phyloP scores from a whole-genome alignment of 2,888 invertebrate genomes.

The Galeruca laticollis region DNA sequence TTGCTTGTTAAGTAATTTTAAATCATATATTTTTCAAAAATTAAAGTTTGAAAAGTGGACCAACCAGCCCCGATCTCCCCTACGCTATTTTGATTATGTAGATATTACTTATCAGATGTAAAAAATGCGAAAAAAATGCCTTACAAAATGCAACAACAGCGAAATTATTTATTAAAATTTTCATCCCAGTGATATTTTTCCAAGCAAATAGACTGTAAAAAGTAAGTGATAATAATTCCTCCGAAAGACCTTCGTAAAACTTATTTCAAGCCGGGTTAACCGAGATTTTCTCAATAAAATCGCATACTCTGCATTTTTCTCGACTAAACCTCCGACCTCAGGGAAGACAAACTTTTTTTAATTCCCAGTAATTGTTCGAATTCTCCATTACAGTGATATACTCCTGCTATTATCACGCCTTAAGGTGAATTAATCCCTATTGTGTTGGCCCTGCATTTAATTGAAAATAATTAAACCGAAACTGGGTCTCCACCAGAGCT shows the following conservation, averaged over 20 bases:
- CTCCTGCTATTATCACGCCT: constrained; percentile 21
- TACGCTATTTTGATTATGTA: too few relatives aligned
- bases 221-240: neutral
- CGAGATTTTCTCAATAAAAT: neutral
- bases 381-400: constrained; percentile 19
- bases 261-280: neutral
- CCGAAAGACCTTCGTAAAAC: neutral
- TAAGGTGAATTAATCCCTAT: constrained; percentile 18
- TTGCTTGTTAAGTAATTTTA: too few relatives aligned
- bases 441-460: constrained; percentile 2
- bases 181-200: too few relatives aligned
- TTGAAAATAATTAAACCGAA: constrained; percentile 8
- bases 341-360: neutral
- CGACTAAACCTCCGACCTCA: neutral
- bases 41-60: too few relatives aligned
- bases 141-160: too few relatives aligned
- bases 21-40: too few relatives aligned
- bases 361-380: constrained; percentile 12
- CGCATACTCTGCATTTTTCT: neutral
- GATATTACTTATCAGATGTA: too few relatives aligned
- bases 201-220: too few relatives aligned
- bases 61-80: too few relatives aligned
- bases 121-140: too few relatives aligned
- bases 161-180: too few relatives aligned
- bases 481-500: neutral